Conservation (phyloP, 1,140 invertebrate species). For the Drosophila lini region DNA sequence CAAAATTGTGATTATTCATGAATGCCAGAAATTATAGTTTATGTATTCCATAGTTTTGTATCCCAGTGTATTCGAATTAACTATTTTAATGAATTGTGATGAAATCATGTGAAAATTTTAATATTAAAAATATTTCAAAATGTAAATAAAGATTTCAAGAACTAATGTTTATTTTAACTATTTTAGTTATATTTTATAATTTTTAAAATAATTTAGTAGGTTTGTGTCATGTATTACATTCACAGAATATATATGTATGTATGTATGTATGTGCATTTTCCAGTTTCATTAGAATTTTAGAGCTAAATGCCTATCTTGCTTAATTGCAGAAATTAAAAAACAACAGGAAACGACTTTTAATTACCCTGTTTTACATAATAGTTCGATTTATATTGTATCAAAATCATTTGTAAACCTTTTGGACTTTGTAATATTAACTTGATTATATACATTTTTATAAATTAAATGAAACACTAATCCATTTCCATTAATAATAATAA, state of each 20-base stretch:
- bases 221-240: too few species aligned
- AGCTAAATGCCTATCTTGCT: background rate
- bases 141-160: background rate
- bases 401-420: background rate
- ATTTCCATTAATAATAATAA: too few species aligned
- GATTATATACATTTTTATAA: too few species aligned
- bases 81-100: background rate
- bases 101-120: background rate
- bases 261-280: background rate
- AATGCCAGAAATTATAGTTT: background rate
- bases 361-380: background rate
- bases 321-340: background rate
- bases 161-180: background rate
- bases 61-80: background rate
- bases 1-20: background rate
- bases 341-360: background rate
- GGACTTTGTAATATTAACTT: too few species aligned
- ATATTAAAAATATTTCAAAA: background rate
- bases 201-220: background rate
- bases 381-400: background rate
- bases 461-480: too few species aligned
- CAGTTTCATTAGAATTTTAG: background rate
- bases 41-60: too few species aligned
- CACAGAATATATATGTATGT: background rate
- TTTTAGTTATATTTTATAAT: background rate